Evolutionary conservation across 2,113 vertebrate genomes (phyloP), one percentile per base, ranked within the genome.

Genomic region (Rostratula benghalensis): DNA sequence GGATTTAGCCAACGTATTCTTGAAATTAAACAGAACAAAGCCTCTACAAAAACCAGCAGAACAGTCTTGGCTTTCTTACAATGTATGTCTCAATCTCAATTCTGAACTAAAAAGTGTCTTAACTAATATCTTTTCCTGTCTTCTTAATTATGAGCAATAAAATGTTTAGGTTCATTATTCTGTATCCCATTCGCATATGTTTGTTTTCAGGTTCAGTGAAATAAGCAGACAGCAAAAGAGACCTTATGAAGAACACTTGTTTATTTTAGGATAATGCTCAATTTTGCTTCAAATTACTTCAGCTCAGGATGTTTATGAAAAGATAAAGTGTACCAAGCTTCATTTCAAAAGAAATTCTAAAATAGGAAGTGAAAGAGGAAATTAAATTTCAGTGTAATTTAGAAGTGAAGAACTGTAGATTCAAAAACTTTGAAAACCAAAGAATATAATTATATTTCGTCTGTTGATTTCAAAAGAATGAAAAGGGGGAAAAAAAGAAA

Each of bases 331-430:
- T 64, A 57, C 51, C 41, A 82, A 89, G 57, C 31, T 91, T 87
- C 56, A 68, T 82, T 95, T 93, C 65, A 89, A 90, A 95, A 87
- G 53, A 76, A 91, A 85, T 76, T 68, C 60, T 79, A 90, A 94
- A 89, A 89, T 65, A 83, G 28, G 80, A 93, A 91, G 83, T 78
- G 15, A 51, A 83, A 85, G 28, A 85, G 81, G 81, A 96, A 97
- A 94, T 95, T 94, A 87, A 73, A 50, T 91, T 89, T 65, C 41
- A 53, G 20, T 53, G 33, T 64, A 41, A 50, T 87, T 89, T 39
- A 93, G 39, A 94, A 77, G 30, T 45, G 20, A 74, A 86, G 31
- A 89, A 61, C 6, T 71, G 56, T 11, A 60, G 7, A 41, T 67
- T 91, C 20, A 84, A 84, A 82, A 91, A 22, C 19, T 43, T 74